phyloP scores from a whole-genome alignment of 1,140 invertebrate genomes.

The Orchestia grillus region DNA sequence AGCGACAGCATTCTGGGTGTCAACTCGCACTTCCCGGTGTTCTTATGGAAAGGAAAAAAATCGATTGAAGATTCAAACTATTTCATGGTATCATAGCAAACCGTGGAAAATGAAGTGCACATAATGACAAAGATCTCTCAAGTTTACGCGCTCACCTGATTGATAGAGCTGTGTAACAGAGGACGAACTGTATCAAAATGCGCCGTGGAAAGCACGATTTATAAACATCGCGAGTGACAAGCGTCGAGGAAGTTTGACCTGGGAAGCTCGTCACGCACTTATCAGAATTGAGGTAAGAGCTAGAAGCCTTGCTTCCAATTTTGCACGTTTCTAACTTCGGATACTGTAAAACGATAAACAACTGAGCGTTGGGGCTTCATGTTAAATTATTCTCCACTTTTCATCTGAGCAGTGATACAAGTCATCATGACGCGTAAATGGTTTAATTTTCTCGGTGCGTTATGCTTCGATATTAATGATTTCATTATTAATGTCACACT shows the following conservation, averaged over 20 bases:
- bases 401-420: neutral
- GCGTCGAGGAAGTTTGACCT: neutral
- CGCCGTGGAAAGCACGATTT: neutral
- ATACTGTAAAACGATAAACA: neutral
- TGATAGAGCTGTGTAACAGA: neutral
- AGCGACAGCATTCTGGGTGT: neutral
- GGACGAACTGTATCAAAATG: neutral
- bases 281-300: neutral
- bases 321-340: neutral
- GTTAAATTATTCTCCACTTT: neutral
- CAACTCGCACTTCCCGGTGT: neutral
- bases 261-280: neutral
- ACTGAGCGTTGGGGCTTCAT: neutral
- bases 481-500: neutral
- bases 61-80: neutral
- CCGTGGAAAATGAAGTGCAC: neutral
- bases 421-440: neutral
- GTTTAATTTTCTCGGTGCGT: neutral
- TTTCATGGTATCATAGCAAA: neutral
- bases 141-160: neutral
- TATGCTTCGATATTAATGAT: neutral
- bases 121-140: neutral
- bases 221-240: neutral
- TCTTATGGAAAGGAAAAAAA: neutral
- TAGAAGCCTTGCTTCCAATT: neutral